Evolutionary conservation across 1,140 invertebrate genomes (phyloP).

Genomic region (Drosophila azteca): DNA sequence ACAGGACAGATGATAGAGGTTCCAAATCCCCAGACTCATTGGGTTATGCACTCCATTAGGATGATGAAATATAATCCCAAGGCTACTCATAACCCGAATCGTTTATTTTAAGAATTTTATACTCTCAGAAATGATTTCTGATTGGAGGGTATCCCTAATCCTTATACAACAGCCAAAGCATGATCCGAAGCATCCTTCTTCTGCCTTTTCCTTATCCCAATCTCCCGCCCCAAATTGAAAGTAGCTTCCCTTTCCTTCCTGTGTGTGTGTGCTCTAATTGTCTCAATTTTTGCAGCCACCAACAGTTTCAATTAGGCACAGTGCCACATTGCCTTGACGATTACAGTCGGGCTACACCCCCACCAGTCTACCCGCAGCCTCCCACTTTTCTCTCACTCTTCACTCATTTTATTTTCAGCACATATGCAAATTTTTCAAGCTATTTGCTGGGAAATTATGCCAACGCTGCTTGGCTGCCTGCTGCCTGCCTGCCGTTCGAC

Average conservation of each 20-base stretch:
- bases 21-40: too few species aligned
- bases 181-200: neutral
- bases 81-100: too few species aligned
- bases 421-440: conserved; percentile 77
- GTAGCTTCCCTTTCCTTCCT: conserved; percentile 5
- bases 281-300: conserved; percentile 70
- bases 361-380: neutral
- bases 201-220: neutral
- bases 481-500: conserved; percentile 6
- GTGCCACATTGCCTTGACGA: conserved; percentile 38
- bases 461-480: conserved; percentile 13
- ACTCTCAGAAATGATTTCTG: too few species aligned
- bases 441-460: conserved; percentile 75
- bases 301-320: conserved; percentile 74
- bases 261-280: conserved; percentile 50
- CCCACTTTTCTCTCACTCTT: conserved; percentile 6
- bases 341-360: conserved; percentile 1
- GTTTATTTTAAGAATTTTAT: too few species aligned
- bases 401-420: conserved; percentile 19
- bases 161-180: too few species aligned
- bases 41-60: too few species aligned
- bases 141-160: too few species aligned
- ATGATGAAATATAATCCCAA: too few species aligned
- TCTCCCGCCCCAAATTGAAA: neutral
- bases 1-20: too few species aligned